These are phyloP conservation scores for Rhea pennata DNA, from an alignment of 2,113 vertebrate species.

Conservation along the genomic window DNA sequence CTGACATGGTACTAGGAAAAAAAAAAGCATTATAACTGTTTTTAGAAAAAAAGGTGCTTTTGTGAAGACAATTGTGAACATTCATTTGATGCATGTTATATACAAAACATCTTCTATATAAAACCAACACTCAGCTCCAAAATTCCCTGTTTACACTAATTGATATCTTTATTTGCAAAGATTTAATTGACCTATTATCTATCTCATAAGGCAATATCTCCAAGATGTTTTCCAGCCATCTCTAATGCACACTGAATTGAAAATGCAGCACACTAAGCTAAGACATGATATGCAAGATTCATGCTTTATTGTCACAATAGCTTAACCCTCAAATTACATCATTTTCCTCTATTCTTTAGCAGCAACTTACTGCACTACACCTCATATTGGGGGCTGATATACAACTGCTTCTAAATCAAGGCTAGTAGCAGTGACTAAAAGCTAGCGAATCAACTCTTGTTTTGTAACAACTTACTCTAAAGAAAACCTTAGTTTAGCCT, in stretches of 20 bases:
- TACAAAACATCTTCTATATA: constrained; percentile 70
- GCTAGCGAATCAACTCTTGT: constrained; percentile 1
- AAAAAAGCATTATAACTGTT: constrained; percentile 46
- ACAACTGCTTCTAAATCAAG: constrained; percentile 29
- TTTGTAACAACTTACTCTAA: background rate
- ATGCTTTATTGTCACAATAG: constrained; percentile 28
- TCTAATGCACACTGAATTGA: background rate
- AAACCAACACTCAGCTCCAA: constrained; percentile 65
- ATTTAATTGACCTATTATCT: background rate
- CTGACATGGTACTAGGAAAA: constrained; percentile 56
- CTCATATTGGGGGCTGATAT: background rate
- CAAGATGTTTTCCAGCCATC: constrained; percentile 7
- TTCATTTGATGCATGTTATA: constrained; percentile 60
- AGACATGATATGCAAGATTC: background rate
- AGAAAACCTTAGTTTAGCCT: background rate
- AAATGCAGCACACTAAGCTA: constrained; percentile 28
- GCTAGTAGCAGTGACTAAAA: background rate
- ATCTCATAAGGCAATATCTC: constrained; percentile 46
- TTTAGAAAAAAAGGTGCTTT: constrained; percentile 67
- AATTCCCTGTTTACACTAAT: constrained; percentile 41
- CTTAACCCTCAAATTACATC: constrained; percentile 30
- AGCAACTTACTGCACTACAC: constrained; percentile 40
- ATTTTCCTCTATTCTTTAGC: constrained; percentile 42
- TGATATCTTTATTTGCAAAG: constrained; percentile 33
- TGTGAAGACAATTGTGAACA: constrained; percentile 66